Evolutionary conservation across 2,888 invertebrate species (phyloP).

Genomic region (Rhorus exstirpatorius): DNA sequence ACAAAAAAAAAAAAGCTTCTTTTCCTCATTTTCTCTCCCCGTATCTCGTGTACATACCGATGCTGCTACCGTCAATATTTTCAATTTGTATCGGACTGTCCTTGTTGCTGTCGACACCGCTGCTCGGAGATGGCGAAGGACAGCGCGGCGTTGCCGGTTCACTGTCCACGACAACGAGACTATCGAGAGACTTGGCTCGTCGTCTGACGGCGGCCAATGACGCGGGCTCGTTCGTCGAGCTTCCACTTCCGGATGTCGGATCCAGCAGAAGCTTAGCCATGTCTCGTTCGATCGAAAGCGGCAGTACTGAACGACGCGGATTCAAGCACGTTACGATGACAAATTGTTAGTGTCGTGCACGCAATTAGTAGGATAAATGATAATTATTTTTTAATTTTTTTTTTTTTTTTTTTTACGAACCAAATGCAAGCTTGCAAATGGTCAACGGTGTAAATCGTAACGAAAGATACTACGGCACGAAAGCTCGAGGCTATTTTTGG

Average conservation of each 20-base stretch:
- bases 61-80: constrained; percentile 88
- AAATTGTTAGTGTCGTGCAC: constrained; percentile 55
- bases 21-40: background rate
- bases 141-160: constrained; percentile 90
- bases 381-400: constrained; percentile 24
- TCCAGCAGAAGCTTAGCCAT: constrained; percentile 83
- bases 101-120: constrained; percentile 94
- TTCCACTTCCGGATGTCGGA: constrained; percentile 38
- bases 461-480: constrained; percentile 29
- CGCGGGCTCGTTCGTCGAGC: constrained; percentile 73
- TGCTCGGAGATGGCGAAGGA: constrained; percentile 95
- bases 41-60: constrained; percentile 84
- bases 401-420: background rate
- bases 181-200: constrained; percentile 84
- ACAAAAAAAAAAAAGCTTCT: constrained; percentile 30
- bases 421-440: constrained; percentile 10
- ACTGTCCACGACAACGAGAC: constrained; percentile 85
- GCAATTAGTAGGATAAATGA: constrained; percentile 48
- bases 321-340: constrained; percentile 2
- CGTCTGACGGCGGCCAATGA: constrained; percentile 79
- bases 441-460: constrained; percentile 16
- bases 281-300: constrained; percentile 85
- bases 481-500: constrained; percentile 45
- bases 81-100: constrained; percentile 95
- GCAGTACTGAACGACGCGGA: constrained; percentile 80